Evolutionary conservation across 2,797 vertebrate species (phyloP), one percentile per base, ranked within the genome.

Genomic region (Coendou prehensilis): DNA sequence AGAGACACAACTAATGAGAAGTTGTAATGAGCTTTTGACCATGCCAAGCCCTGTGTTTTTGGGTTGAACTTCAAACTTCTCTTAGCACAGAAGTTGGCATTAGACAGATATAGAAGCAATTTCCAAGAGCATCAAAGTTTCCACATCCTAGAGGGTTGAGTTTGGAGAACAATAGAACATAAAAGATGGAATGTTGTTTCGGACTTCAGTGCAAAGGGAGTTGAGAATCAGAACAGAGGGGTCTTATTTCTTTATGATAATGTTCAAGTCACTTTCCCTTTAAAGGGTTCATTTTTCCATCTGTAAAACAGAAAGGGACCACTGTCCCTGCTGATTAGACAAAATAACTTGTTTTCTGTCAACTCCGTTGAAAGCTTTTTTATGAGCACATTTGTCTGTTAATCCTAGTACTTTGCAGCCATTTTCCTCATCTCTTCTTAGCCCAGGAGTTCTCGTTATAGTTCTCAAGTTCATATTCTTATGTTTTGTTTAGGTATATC

Each of bases 51-150:
- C 71, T 96, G 92, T 96, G 80, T 95, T 97, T 96, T 93, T 23
- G 95, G 82, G 92, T 95, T 96, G 97, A 95, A 97, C 97, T 94
- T 96, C 89, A 96, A 80, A 89, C 80, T 94, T 97, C 95, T 97
- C 82, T 57, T 87, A 87, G 80, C 94, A 87, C 94, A 95, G 96
- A 96, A 91, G 90, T 94, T 97, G 98, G 95, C 97, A 92, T 92
- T 90, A 73, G 90, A 89, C 76, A 85, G 94, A 97, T 92, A 97
- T 63, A 95, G 92, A 95, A 97, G 88, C 94, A 81, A 87, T 97
- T 97, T 96, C 97, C 97, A 97, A 97, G 78, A 97, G 87, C 96
- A 96, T 94, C 96, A 97, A 75, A 97, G 85, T 98, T 97, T 97
- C 95, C 97, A 95, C 94, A 96, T 95, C 84, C 89, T 81, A 96